Percentiles rank a stretch among this genome's conserved stretches.
phyloP scores from a whole-genome alignment of 2,797 vertebrate genomes.

The Triplophysa bombifrons region DNA sequence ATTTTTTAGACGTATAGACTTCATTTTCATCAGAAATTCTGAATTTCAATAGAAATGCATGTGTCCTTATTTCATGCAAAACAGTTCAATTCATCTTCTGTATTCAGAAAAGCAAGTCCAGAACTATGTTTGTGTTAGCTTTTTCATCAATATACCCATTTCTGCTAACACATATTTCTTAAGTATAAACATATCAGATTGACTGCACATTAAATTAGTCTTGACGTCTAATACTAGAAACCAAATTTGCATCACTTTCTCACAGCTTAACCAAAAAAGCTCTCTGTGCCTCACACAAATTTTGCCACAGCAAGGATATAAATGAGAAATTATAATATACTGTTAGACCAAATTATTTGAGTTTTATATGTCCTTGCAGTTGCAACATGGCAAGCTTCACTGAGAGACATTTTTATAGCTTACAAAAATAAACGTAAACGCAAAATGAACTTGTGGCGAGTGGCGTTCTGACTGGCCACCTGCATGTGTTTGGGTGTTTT shows the following conservation, averaged over 20 bases:
- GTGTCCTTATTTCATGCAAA: slow-evolving; percentile 20
- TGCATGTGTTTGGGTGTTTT: slow-evolving; percentile 67
- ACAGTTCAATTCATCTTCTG: background rate
- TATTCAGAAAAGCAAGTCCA: background rate
- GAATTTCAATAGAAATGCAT: slow-evolving; percentile 20
- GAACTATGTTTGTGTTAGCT: slow-evolving; percentile 3
- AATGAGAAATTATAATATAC: background rate
- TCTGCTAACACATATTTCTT: slow-evolving; percentile 7
- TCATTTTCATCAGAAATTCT: background rate
- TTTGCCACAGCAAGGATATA: slow-evolving; percentile 53
- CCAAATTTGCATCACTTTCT: background rate
- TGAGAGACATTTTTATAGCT: slow-evolving; percentile 48
- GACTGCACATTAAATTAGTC: background rate
- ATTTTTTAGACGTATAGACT: too few relatives aligned
- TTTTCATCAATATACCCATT: slow-evolving; percentile 31
- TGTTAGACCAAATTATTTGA: slow-evolving; percentile 11
- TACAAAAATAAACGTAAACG: slow-evolving; percentile 18
- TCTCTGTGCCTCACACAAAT: slow-evolving; percentile 34
- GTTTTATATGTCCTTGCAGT: slow-evolving; percentile 56
- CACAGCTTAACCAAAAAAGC: slow-evolving; percentile 48
- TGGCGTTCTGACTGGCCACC: slow-evolving; percentile 68
- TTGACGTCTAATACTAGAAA: background rate
- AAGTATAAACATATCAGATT: background rate
- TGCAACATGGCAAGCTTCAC: slow-evolving; percentile 62
- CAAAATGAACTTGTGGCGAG: slow-evolving; percentile 49